Evolutionary conservation across 2,888 invertebrate species (phyloP), one percentile per base, ranked within the genome.

Genomic region (Meteorus colon): DNA sequence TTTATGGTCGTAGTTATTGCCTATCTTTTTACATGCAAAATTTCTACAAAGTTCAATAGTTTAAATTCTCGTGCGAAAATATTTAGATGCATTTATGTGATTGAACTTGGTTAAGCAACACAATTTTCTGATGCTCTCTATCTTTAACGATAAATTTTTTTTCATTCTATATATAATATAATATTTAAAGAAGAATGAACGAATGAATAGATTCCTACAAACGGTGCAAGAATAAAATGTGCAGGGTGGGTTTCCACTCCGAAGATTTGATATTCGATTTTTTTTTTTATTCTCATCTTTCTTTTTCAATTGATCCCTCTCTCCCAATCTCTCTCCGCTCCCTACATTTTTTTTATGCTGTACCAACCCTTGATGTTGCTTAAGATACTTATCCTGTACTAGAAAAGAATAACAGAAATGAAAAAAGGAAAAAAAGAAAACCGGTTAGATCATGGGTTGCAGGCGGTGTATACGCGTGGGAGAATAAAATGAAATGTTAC

Each of bases 401-500:
- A 45, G 59, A 51, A 10, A 41, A 41, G 41, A 12, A 41, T 41
- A 41, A 41, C 41, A 41, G 8, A 41, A 41, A 41, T 41, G 41
- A 10, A 34, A 34, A 34, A 34, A 12, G 41, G 12, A 41, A 71
- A 12, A 41, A 73, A 78, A 81, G 79, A 80, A 85, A 86, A 85
- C 83, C 83, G 85, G 84, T 86, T 86, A 85, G 84, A 86, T 84
- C 78, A 80, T 62, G 81, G 81, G 82, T 79, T 73, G 37, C 62
- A 48, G 67, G 29, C n/a, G 63, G 24, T 41, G 41, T 65, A 74
- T 65, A 78, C 73, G 86, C 86, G 88, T 89, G 87, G 88, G 88
- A 87, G 88, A 86, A 84, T 83, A 78, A 80, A 80, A 79, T 59
- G 27, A 71, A 63, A 62, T n/a, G 37, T 16, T 62, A 73, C 74